Evolutionary conservation across 2,113 vertebrate species (phyloP).

Genomic region (Ceyx margarethae): DNA sequence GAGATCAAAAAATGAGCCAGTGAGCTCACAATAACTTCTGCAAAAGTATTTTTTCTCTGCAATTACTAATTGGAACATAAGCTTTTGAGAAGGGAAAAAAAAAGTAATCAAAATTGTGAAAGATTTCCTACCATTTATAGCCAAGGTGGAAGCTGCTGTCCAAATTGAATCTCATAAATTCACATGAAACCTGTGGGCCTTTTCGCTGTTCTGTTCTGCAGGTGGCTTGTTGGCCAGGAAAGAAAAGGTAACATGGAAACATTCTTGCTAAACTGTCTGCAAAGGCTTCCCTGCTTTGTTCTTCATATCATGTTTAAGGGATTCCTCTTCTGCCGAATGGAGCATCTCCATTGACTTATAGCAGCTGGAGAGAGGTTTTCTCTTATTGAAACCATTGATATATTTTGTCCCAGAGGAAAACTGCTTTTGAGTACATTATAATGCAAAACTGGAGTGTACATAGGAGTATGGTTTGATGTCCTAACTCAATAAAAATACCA

Average conservation of each 20-base stretch:
- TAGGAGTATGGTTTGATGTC: neutral
- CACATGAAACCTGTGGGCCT: neutral
- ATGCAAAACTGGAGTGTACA: neutral
- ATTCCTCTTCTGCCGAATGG: neutral
- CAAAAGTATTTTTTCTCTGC: neutral
- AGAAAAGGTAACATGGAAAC: neutral
- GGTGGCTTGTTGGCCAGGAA: neutral
- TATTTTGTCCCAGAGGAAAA: slow-evolving; percentile 35
- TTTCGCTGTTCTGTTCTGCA: neutral
- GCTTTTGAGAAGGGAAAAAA: neutral
- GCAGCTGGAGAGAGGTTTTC: neutral
- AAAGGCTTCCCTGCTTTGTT: neutral
- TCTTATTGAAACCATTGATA: slow-evolving; percentile 7
- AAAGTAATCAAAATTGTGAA: slow-evolving; percentile 2
- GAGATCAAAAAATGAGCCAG: neutral
- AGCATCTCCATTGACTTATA: slow-evolving; percentile 30
- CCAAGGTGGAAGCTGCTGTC: neutral
- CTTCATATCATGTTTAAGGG: neutral
- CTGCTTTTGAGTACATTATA: neutral
- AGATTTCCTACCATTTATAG: neutral
- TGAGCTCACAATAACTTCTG: neutral
- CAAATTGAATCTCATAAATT: neutral
- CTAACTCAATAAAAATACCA: slow-evolving; percentile 10
- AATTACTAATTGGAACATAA: neutral
- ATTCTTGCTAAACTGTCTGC: neutral